Conservation (phyloP, 53 echinoderm and acorn worm species). For the Zoroaster sp. region DNA sequence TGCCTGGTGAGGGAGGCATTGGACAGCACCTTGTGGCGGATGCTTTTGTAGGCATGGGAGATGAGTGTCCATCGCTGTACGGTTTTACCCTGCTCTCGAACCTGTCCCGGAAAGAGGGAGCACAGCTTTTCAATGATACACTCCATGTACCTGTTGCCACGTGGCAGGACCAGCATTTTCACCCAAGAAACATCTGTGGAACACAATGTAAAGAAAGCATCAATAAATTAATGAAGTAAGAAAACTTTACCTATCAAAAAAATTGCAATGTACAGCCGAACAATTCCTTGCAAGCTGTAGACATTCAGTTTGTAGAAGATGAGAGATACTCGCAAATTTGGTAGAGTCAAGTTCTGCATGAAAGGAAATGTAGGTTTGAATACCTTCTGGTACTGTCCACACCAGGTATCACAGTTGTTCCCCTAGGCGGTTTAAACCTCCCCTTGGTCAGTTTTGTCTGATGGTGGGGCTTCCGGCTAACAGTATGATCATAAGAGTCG, state of each 20-base stretch:
- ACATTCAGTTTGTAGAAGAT: no score
- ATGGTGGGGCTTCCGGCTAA: slow-evolving; percentile 2
- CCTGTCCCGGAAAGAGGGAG: background rate
- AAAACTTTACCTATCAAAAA: no score
- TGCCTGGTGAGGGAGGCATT: no score
- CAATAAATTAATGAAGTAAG: no score
- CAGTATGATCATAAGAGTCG: background rate
- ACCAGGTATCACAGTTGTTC: slow-evolving; percentile 4
- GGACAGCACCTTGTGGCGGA: background rate
- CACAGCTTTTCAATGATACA: slow-evolving; percentile 42
- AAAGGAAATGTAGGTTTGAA: no score
- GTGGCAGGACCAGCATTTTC: slow-evolving; percentile 31
- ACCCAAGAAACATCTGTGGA: slow-evolving; percentile 37
- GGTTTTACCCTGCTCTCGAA: background rate
- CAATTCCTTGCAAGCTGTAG: no score
- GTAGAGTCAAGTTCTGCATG: no score
- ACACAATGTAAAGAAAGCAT: no score
- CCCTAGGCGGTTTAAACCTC: background rate
- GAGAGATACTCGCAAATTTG: no score
- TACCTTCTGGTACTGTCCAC: slow-evolving; percentile 42
- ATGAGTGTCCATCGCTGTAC: no score
- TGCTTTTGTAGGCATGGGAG: slow-evolving; percentile 29
- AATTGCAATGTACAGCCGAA: background rate
- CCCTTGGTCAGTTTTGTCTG: background rate
- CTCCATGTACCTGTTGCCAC: slow-evolving; percentile 52